These are phyloP conservation scores for Setipinna tenuifilis DNA, from an alignment of 2,797 vertebrate species.

Conservation along the genomic window DNA sequence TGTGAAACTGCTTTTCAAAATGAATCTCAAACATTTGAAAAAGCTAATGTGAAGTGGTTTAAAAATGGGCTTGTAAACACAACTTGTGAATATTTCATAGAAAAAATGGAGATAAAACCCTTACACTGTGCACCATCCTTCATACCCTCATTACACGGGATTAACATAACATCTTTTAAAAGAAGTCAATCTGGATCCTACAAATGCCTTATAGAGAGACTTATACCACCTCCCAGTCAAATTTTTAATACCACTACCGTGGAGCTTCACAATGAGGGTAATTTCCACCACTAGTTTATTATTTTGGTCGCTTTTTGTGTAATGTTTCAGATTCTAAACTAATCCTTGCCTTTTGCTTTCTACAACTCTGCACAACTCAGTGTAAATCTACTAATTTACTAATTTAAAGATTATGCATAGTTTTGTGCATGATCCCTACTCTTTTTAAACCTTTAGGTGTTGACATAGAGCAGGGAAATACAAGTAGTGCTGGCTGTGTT, in stretches of 20 bases:
- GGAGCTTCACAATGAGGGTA: constrained; percentile 41
- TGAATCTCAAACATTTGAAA: fast-evolving
- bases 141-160: not conserved
- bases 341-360: not conserved
- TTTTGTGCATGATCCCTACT: not conserved
- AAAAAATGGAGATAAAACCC: fast-evolving
- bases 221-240: constrained; percentile 35
- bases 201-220: constrained; percentile 19
- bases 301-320: not conserved
- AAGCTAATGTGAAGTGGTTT: not conserved
- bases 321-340: not conserved
- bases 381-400: not conserved
- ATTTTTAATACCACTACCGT: not conserved
- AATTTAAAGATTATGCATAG: too few species aligned
- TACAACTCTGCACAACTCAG: not conserved
- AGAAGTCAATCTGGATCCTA: constrained; percentile 44
- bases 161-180: constrained; percentile 40
- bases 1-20: not conserved
- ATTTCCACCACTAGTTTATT: not conserved
- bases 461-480: constrained; percentile 38
- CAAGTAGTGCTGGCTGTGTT: constrained; percentile 35
- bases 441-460: constrained; percentile 18
- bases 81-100: not conserved
- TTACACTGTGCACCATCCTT: fast-evolving
- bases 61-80: fast-evolving